Evolutionary conservation across 2,113 vertebrate species (phyloP).

Genomic region (Platichthys stellatus): DNA sequence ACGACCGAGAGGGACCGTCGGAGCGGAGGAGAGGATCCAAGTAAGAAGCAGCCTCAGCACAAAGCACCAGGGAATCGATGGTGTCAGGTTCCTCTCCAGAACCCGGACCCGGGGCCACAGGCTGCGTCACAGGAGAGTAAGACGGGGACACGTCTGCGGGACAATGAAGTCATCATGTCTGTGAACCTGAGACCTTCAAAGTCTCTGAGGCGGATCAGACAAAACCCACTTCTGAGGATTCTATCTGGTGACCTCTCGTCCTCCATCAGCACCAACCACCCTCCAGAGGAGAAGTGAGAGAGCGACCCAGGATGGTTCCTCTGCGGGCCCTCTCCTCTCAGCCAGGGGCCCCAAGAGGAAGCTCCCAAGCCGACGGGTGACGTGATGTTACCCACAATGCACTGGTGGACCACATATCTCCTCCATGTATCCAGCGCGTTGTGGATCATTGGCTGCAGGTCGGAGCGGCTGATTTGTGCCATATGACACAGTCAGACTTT

Average conservation of each 20-base stretch:
- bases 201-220: neutral
- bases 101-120: slow-evolving; percentile 20
- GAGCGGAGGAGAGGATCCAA: slow-evolving; percentile 43
- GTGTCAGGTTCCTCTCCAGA: slow-evolving; percentile 46
- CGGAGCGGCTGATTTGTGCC: slow-evolving; percentile 35
- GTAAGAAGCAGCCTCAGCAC: slow-evolving; percentile 50
- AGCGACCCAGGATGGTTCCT: too few species aligned
- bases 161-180: slow-evolving; percentile 46
- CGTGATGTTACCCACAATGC: neutral
- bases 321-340: too few species aligned
- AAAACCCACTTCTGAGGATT: too few species aligned
- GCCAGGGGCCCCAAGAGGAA: too few species aligned
- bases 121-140: slow-evolving; percentile 24
- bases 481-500: slow-evolving; percentile 59
- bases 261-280: neutral
- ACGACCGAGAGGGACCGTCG: slow-evolving; percentile 7
- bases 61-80: slow-evolving; percentile 54
- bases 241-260: neutral
- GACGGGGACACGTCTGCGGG: neutral
- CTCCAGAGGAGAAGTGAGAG: neutral
- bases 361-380: neutral
- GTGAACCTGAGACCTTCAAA: slow-evolving; percentile 46
- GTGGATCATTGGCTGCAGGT: slow-evolving; percentile 25
- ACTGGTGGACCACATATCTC: neutral
- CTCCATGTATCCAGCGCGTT: slow-evolving; percentile 1